phyloP scores from a whole-genome alignment of 2,113 vertebrate species.

The Takifugu flavidus region DNA sequence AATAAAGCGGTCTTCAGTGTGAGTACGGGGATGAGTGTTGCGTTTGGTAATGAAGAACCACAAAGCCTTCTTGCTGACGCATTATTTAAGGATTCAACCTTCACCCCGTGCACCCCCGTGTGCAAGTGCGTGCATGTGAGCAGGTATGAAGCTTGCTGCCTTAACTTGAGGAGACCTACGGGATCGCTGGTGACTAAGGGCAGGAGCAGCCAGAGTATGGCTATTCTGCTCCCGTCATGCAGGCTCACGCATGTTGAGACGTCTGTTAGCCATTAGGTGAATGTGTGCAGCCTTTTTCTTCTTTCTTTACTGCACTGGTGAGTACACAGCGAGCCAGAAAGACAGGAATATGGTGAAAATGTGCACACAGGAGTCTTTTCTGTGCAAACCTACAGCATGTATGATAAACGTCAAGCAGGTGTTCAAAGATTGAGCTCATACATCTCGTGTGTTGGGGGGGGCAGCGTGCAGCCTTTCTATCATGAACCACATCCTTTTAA shows the following conservation, averaged over 20 bases:
- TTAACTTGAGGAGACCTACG: slow-evolving; percentile 57
- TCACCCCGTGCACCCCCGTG: neutral
- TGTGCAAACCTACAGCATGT: no score
- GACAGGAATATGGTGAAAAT: neutral
- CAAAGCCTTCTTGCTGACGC: neutral
- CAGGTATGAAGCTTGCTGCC: slow-evolving; percentile 52
- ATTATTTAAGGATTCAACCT: slow-evolving; percentile 16
- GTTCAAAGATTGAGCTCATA: no score
- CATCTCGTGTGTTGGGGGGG: no score
- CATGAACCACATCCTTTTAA: no score
- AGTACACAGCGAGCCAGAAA: neutral
- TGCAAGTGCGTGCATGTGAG: neutral
- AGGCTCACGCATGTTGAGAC: slow-evolving; percentile 34
- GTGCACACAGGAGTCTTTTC: no score
- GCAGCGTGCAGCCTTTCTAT: no score
- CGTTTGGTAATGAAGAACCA: neutral
- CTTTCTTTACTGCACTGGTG: neutral
- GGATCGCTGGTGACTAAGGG: slow-evolving; percentile 68
- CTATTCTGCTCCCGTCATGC: slow-evolving; percentile 50
- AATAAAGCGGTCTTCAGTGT: no score
- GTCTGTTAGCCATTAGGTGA: neutral
- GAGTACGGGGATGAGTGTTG: no score
- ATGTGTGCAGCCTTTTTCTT: neutral
- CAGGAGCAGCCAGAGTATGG: slow-evolving; percentile 31
- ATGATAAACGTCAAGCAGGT: no score